A percentile compares a stretch with the other conserved stretches of the same genome.
Evolutionary conservation across 2,888 invertebrate species (phyloP).

Genomic region (Drosophila anomelani): DNA sequence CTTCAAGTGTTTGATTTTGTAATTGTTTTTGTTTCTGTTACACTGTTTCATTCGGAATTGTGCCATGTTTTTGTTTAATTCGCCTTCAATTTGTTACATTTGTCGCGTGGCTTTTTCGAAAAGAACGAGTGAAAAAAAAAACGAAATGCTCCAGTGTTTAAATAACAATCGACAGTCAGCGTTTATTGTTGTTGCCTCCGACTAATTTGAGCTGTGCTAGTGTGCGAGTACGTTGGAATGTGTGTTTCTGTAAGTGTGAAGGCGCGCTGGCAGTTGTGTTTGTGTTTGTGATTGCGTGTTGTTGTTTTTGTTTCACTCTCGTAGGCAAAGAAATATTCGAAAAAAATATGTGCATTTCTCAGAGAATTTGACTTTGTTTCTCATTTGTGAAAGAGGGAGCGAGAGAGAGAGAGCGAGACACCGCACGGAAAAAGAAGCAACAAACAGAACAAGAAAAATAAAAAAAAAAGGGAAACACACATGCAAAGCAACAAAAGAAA

Average conservation of each 20-base stretch:
- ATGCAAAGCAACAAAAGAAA: conserved; percentile 59
- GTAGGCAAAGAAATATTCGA: conserved; percentile 22
- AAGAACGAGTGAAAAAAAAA: conserved; percentile 30
- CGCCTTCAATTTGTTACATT: conserved; percentile 14
- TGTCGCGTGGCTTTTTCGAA: conserved; percentile 37
- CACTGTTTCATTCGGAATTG: conserved; percentile 25
- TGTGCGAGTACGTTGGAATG: conserved; percentile 33
- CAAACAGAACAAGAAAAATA: conserved; percentile 25
- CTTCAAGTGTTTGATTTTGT: conserved; percentile 61
- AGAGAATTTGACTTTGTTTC: conserved; percentile 38
- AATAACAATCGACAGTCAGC: conserved; percentile 56
- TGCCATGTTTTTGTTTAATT: conserved; percentile 32
- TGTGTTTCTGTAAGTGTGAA: conserved; percentile 37
- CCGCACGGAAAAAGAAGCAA: conserved; percentile 28
- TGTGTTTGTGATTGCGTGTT: conserved; percentile 58
- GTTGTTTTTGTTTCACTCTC: conserved; percentile 56
- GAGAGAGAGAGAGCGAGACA: conserved; percentile 7
- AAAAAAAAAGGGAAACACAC: conserved; percentile 32
- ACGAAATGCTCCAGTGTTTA: conserved; percentile 23
- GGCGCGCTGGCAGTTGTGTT: conserved; percentile 42
- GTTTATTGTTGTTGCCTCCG: conserved; percentile 56
- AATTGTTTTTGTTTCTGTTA: conserved; percentile 48
- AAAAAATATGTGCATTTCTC: conserved; percentile 21
- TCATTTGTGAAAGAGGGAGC: conserved; percentile 12
- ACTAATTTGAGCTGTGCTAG: conserved; percentile 66